Percentiles rank a stretch among this genome's conserved stretches.
These are phyloP conservation scores for Acanthiza pusilla DNA, from an alignment of 2,797 vertebrate species.

Conservation along the genomic window DNA sequence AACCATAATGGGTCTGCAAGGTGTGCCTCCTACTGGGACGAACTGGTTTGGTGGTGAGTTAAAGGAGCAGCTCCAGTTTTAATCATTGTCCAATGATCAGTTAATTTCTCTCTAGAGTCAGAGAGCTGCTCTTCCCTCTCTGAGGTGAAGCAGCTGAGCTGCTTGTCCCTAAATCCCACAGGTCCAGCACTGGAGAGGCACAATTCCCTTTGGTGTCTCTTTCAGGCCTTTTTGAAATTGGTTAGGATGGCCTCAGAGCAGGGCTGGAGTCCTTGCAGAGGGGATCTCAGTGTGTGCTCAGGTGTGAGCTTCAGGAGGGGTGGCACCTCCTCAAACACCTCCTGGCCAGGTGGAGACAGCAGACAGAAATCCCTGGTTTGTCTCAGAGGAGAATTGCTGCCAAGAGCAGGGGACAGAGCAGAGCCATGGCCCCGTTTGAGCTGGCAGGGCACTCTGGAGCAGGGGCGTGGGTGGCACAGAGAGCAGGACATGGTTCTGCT, in stretches of 20 bases:
- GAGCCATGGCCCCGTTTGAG: not conserved
- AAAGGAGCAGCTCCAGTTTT: not conserved
- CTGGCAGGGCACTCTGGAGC: not conserved
- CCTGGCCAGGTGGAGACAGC: not conserved
- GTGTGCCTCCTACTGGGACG: not conserved
- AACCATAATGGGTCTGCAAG: not conserved
- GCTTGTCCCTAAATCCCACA: not conserved
- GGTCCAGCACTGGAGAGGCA: not conserved
- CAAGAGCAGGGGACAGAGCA: not conserved
- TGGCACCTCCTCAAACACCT: not conserved
- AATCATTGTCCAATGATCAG: not conserved
- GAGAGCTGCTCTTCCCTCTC: not conserved
- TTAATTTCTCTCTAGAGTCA: not conserved
- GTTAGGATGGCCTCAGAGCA: not conserved
- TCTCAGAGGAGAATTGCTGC: not conserved
- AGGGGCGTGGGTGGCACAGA: fast-evolving
- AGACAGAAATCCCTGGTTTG: not conserved
- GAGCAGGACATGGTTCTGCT: not conserved
- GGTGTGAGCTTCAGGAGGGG: not conserved
- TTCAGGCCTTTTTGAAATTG: not conserved
- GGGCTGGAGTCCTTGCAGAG: not conserved
- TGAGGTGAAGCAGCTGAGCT: not conserved
- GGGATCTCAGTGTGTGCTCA: fast-evolving
- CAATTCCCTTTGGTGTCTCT: not conserved
- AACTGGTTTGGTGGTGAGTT: not conserved